These are phyloP conservation scores for Drosophila birchii DNA, from an alignment of 2,888 invertebrate genomes.

Conservation along the genomic window DNA sequence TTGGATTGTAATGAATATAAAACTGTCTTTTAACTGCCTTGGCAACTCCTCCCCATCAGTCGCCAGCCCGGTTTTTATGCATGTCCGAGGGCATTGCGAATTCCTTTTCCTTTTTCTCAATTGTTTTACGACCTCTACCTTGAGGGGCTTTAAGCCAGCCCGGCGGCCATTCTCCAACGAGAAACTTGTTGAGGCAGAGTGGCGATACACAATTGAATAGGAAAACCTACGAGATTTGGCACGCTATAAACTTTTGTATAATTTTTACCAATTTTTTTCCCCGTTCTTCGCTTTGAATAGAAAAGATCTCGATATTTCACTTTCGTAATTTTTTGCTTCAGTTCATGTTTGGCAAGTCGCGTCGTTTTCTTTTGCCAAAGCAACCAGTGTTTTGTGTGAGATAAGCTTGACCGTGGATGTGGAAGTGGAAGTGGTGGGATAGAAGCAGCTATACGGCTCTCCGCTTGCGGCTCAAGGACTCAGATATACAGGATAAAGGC, in stretches of 20 bases:
- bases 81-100: slow-evolving; percentile 43
- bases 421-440: slow-evolving; percentile 13
- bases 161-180: slow-evolving; percentile 22
- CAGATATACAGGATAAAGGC: slow-evolving; percentile 38
- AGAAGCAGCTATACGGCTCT: slow-evolving; percentile 27
- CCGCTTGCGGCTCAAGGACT: slow-evolving; percentile 55
- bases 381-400: slow-evolving; percentile 78
- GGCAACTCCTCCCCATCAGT: slow-evolving; percentile 24
- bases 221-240: slow-evolving; percentile 45
- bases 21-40: slow-evolving; percentile 65
- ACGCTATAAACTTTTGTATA: slow-evolving; percentile 57
- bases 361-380: slow-evolving; percentile 48
- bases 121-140: slow-evolving; percentile 28
- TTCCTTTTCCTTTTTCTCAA: slow-evolving; percentile 44
- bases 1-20: slow-evolving; percentile 70
- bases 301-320: slow-evolving; percentile 60
- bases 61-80: slow-evolving; percentile 25
- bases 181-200: slow-evolving; percentile 71
- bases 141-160: slow-evolving; percentile 7
- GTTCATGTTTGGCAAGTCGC: slow-evolving; percentile 63
- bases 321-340: slow-evolving; percentile 62
- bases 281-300: slow-evolving; percentile 28
- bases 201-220: slow-evolving; percentile 31
- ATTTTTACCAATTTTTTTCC: slow-evolving; percentile 50
- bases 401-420: slow-evolving; percentile 59